Evolutionary conservation across 1,140 invertebrate genomes (phyloP), one percentile per base, ranked within the genome.

Genomic region (Drosophila dunni): DNA sequence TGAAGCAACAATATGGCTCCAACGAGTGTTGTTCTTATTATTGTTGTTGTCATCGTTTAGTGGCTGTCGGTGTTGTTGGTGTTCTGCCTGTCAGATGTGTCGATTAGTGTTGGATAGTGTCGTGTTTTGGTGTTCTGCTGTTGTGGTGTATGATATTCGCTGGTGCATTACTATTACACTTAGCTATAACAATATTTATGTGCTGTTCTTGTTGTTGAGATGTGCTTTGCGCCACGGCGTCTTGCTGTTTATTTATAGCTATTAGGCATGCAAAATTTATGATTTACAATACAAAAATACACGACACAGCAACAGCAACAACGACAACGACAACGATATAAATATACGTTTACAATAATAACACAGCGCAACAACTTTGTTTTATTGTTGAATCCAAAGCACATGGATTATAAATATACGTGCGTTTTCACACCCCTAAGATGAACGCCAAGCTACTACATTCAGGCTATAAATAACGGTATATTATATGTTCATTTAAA

Each of bases 191-290:
- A 88, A 75, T 80, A 82, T 88, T 74, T 82, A 72, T 76, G 50
- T 79, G 68, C 60, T 20, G 40, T 24, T 45, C 44, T 66, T 46
- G 62, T 11, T 61, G 65, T 64, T 66, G 66, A 29, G 24, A 61
- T 73, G 70, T 45, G 72, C 54, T 69, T 65, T 73, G 81, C 74
- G 75, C 75, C 75, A 66, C 54, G 75, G 70, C 40, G 57, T 34
- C 56, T 63, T 48, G 45, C 44, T 66, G 72, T 62, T 89, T 88
- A 88, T 88, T 88, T 88, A 89, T 88, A 83, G 84, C 79, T 83
- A 88, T 76, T 77, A 64, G 78, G 84, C 83, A 88, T 88, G 83
- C 83, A 88, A 78, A 88, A 89, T 80, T 88, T 88, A 83, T 89
- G 76, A 88, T 88, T 81, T 83, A 88, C 79, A 83, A 77, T 68